Conservation (phyloP, 2,888 invertebrate species). For the Sturmia bella region DNA sequence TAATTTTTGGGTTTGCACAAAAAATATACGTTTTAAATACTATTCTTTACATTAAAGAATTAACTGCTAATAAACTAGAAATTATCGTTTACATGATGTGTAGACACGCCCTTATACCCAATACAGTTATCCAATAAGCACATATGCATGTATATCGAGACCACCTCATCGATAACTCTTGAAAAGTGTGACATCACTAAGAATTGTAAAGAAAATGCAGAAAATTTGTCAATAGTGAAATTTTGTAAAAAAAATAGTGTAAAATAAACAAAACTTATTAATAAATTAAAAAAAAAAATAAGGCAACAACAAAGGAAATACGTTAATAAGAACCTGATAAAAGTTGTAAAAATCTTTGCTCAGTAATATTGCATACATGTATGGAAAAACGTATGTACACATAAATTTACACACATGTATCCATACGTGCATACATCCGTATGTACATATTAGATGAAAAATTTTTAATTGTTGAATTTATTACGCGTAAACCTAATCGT, state of each 20-base stretch:
- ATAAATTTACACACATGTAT: no score
- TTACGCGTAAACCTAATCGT: constrained; percentile 34
- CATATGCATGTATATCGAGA: constrained; percentile 42
- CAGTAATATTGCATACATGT: background rate
- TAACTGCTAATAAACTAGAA: no score
- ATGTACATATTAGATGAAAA: background rate
- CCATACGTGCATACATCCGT: background rate
- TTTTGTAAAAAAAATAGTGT: constrained; percentile 28
- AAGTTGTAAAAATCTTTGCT: background rate
- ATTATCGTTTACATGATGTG: no score
- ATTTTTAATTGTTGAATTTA: constrained; percentile 22
- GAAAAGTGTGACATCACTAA: constrained; percentile 49
- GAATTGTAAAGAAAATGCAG: constrained; percentile 53
- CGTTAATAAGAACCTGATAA: background rate
- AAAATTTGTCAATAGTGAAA: constrained; percentile 54
- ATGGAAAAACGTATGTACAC: no score
- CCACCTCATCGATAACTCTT: constrained; percentile 31
- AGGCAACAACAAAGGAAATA: background rate
- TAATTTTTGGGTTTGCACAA: no score
- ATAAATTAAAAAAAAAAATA: constrained; percentile 1
- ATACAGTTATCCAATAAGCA: constrained; percentile 12
- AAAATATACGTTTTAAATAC: no score
- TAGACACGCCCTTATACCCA: constrained; percentile 20
- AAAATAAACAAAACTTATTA: background rate
- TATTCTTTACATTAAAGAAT: no score